Evolutionary conservation across 2,797 vertebrate species (phyloP), one percentile per base, ranked within the genome.

Genomic region (Parambassis ranga): DNA sequence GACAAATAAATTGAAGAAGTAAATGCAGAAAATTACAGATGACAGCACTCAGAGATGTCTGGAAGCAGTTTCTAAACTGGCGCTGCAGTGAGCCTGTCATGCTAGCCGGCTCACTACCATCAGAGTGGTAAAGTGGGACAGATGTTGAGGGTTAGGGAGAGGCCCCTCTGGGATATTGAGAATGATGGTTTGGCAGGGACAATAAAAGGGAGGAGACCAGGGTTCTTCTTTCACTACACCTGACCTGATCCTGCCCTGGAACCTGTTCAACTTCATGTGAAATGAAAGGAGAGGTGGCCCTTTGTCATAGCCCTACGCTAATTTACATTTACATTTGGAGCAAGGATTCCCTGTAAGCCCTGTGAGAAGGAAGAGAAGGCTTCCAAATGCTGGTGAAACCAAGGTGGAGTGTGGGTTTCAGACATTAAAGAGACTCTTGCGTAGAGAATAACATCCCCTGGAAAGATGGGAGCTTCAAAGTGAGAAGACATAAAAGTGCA

Each of bases 401-500:
- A 9, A 26, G 41, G 15, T 55, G 48, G 35, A 65, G 33, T 32
- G 32, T 55, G 43, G 43, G 37, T 66, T 83, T 84, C 46, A 76
- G 83, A 87, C 71, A 83, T 86, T 81, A 75, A 82, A 83, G 65
- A 80, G 52, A n/a, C 3, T 43, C 55, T 69, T 51, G 56, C 3
- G 11, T 65, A 37, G 70, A 37, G 70, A 79, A 87, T 63, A 87
- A 84, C 75, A 84, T 69, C 46, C 49, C 69, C 55, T 14, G 38
- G 76, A 83, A 86, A 74, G 58, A 61, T 32, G 71, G 68, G 66
- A 50, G 61, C 90, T 90, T 92, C 88, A 92, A 91, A 89, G 89
- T 73, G 47, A 63, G 50, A 48, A 84, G 43, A 91, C 87, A 85
- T 93, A 83, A 92, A 92, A 90, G 90, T 84, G 87, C 84, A 87